phyloP scores from a whole-genome alignment of 2,888 invertebrate species.

The Melinaea menophilus region DNA sequence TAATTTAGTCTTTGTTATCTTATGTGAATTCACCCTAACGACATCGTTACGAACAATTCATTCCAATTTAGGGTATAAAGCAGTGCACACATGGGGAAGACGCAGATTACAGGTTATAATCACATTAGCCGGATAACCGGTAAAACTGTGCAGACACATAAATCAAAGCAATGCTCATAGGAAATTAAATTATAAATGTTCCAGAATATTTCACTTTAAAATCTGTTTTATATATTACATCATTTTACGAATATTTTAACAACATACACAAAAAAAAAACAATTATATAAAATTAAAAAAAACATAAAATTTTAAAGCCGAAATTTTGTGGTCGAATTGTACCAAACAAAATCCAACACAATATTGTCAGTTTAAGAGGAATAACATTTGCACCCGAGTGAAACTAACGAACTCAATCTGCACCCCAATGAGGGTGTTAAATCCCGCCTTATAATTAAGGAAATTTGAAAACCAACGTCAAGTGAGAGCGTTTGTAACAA shows the following conservation, averaged over 20 bases:
- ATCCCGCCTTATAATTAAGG: constrained; percentile 68
- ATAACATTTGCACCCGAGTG: constrained; percentile 14
- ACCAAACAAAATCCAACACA: constrained; percentile 1
- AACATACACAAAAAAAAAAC: neutral
- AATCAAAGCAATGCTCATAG: constrained; percentile 51
- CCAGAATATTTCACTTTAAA: constrained; percentile 5
- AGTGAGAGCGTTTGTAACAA: constrained; percentile 41
- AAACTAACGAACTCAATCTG: constrained; percentile 30
- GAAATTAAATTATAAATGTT: neutral
- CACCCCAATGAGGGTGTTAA: constrained; percentile 45
- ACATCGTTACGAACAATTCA: constrained; percentile 23
- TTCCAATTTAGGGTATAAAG: constrained; percentile 15
- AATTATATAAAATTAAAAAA: neutral
- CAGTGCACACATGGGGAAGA: constrained; percentile 18
- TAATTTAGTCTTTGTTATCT: constrained; percentile 7
- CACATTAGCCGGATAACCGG: constrained; percentile 29
- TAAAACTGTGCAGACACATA: constrained; percentile 62
- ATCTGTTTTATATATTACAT: neutral
- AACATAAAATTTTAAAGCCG: neutral
- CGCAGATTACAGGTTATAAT: constrained; percentile 28
- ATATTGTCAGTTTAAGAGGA: constrained; percentile 14
- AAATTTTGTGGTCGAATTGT: neutral
- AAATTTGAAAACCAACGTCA: constrained; percentile 68
- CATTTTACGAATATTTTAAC: neutral
- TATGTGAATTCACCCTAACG: constrained; percentile 17